These are phyloP conservation scores for Sebastiscus tertius DNA, from an alignment of 2,797 vertebrate species.

Conservation along the genomic window DNA sequence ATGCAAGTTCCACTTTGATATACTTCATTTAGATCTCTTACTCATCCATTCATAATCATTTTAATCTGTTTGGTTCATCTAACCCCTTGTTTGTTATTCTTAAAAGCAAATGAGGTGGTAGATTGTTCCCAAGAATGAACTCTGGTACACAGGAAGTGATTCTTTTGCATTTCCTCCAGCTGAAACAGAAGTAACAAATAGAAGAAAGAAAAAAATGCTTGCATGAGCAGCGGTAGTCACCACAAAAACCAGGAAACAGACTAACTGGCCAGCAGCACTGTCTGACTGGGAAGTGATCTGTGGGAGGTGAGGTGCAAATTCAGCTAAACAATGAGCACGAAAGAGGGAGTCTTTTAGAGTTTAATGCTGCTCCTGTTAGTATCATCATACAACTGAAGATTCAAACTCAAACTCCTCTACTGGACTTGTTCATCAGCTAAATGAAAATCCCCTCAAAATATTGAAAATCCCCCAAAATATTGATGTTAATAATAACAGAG, in stretches of 20 bases:
- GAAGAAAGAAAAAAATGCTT: conserved; percentile 57
- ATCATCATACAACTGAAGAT: neutral
- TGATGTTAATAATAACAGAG: neutral
- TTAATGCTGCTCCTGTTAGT: neutral
- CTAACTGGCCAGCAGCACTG: conserved; percentile 7
- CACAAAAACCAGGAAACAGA: conserved; percentile 67
- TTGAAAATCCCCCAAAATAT: no score
- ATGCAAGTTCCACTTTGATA: neutral
- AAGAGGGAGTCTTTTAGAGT: neutral
- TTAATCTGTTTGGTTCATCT: neutral
- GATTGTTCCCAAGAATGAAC: neutral
- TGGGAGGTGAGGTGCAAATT: conserved; percentile 13
- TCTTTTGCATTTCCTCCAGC: neutral
- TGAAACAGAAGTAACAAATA: neutral
- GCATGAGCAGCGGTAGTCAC: conserved; percentile 38
- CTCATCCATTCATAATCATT: neutral
- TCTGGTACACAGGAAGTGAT: neutral
- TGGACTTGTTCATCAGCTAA: neutral
- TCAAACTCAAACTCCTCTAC: neutral
- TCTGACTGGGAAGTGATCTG: conserved; percentile 53
- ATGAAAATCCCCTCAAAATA: neutral
- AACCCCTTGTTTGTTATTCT: neutral
- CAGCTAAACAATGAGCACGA: conserved; percentile 19
- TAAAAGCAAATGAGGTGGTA: neutral
- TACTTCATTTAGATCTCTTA: neutral